phyloP scores from a whole-genome alignment of 2,888 invertebrate species.

The Tetrapedia diversipes region DNA sequence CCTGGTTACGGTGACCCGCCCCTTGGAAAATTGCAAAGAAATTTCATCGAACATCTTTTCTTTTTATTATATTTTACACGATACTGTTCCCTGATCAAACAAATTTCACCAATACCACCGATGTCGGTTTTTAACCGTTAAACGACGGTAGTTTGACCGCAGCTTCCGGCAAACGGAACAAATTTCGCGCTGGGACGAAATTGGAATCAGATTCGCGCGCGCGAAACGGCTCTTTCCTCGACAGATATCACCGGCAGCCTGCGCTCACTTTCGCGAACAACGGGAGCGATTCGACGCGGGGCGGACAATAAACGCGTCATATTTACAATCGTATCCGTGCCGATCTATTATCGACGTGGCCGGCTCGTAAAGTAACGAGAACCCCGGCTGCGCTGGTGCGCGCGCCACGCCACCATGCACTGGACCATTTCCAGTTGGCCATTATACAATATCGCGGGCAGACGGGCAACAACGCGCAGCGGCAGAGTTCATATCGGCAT shows the following conservation, averaged over 20 bases:
- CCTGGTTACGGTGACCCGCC: no score
- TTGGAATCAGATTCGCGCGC: not conserved
- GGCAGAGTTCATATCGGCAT: slow-evolving; percentile 80
- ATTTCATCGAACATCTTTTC: no score
- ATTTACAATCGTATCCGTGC: slow-evolving; percentile 77
- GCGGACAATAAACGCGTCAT: slow-evolving; percentile 77
- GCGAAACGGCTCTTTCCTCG: slow-evolving; percentile 11
- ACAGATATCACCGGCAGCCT: not conserved
- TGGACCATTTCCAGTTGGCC: slow-evolving; percentile 57
- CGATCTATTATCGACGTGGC: slow-evolving; percentile 77
- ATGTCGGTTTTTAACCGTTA: no score
- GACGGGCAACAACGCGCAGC: slow-evolving; percentile 50
- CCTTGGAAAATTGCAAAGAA: not conserved
- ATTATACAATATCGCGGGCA: slow-evolving; percentile 57
- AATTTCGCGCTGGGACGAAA: slow-evolving; percentile 2
- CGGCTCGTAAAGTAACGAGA: slow-evolving; percentile 53
- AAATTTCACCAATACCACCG: no score
- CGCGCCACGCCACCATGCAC: slow-evolving; percentile 4
- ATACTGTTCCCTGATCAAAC: no score
- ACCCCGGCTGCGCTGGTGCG: slow-evolving; percentile 26
- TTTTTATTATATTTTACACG: no score
- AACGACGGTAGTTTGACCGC: rapidly evolving
- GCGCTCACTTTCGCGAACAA: slow-evolving; percentile 18
- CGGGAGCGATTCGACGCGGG: slow-evolving; percentile 18
- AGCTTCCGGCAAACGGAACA: not conserved